Evolutionary conservation across 2,797 vertebrate species (phyloP).

Genomic region (Mormyrops attenuatus): DNA sequence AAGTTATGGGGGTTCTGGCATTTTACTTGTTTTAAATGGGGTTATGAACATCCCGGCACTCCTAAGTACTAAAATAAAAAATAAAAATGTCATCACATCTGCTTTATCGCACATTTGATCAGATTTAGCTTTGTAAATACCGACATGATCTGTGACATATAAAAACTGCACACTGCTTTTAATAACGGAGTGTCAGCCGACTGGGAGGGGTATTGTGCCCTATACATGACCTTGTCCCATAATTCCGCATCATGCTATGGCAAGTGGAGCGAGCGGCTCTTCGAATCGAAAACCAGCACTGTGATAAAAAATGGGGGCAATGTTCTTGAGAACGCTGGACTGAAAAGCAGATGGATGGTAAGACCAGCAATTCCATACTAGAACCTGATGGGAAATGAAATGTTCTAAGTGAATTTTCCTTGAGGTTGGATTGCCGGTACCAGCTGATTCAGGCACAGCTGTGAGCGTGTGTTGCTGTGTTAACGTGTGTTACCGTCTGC

Average conservation of each 20-base stretch:
- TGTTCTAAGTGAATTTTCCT: conserved; percentile 46
- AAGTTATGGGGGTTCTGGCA: background rate
- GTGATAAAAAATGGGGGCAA: background rate
- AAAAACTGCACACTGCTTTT: background rate
- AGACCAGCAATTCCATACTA: conserved; percentile 37
- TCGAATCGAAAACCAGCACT: background rate
- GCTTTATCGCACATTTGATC: background rate
- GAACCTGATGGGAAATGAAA: conserved; percentile 46
- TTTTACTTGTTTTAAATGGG: background rate
- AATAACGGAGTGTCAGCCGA: background rate
- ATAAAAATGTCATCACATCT: background rate
- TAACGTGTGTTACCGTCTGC: no score
- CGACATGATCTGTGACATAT: background rate
- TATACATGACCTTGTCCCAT: background rate
- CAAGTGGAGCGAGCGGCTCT: background rate
- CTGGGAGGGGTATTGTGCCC: background rate
- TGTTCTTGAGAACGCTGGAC: background rate
- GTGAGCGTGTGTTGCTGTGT: background rate
- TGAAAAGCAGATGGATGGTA: background rate
- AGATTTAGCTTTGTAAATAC: background rate
- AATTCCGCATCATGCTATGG: background rate
- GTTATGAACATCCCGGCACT: background rate
- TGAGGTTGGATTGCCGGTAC: conserved; percentile 49
- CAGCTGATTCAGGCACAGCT: conserved; percentile 56
- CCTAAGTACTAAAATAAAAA: background rate